Evolutionary conservation across 2,888 invertebrate species (phyloP).

Genomic region (Lydus trimaculatus): DNA sequence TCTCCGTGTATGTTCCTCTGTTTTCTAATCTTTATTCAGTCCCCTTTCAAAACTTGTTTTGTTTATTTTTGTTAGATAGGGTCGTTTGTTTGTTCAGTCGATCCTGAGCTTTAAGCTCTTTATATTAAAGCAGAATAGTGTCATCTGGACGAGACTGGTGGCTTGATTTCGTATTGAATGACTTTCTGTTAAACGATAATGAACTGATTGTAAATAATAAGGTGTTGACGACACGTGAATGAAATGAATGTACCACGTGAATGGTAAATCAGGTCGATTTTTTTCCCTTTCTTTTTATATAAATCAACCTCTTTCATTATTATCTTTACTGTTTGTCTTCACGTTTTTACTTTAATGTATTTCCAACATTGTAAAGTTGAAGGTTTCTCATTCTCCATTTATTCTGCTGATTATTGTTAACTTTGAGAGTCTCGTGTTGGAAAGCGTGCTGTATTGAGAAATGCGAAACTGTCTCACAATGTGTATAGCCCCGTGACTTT

Average conservation of each 20-base stretch:
- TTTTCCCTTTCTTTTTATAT: neutral
- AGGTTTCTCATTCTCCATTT: conserved; percentile 2
- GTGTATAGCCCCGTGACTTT: conserved; percentile 7
- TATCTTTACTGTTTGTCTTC: neutral
- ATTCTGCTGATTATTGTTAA: neutral
- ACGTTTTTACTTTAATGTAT: neutral
- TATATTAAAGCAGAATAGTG: neutral
- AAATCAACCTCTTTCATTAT: neutral
- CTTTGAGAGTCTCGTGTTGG: neutral
- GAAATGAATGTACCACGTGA: conserved; percentile 6
- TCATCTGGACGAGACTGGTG: neutral
- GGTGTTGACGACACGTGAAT: conserved; percentile 3
- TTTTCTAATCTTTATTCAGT: neutral
- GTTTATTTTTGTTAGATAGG: neutral
- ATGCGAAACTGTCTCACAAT: conserved; percentile 7
- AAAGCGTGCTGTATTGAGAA: conserved; percentile 3
- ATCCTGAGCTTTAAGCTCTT: neutral
- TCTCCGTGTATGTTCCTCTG: neutral
- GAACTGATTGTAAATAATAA: neutral
- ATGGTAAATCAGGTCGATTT: neutral
- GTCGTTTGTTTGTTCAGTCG: neutral
- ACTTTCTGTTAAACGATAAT: neutral
- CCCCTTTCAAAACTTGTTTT: neutral
- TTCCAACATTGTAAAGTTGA: neutral
- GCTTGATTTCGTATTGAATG: neutral